phyloP scores from a whole-genome alignment of 2,797 vertebrate species.

The Molossus alvarezi region DNA sequence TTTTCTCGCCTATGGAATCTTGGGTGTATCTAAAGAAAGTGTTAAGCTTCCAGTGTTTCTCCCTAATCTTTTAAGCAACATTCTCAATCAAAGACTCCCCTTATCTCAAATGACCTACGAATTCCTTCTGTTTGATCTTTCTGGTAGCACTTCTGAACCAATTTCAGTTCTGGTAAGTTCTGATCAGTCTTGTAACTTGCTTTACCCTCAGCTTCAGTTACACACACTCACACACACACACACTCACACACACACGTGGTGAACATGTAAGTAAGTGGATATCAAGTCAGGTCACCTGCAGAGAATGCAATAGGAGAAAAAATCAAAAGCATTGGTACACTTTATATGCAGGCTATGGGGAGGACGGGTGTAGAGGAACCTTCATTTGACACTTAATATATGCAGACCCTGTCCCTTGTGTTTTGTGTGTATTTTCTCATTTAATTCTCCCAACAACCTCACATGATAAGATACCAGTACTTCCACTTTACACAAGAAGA shows the following conservation, averaged over 20 bases:
- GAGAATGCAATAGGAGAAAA: neutral
- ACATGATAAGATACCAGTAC: neutral
- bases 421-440: neutral
- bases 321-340: neutral
- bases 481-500: neutral
- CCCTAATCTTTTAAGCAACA: neutral
- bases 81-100: constrained; percentile 14
- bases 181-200: neutral
- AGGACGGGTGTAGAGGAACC: neutral
- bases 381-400: neutral
- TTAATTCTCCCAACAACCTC: neutral
- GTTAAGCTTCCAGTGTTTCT: neutral
- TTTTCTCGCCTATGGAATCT: neutral
- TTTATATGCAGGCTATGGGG: neutral
- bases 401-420: neutral
- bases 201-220: neutral
- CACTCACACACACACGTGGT: neutral
- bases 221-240: neutral
- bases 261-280: neutral
- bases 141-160: neutral
- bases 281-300: neutral
- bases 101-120: neutral
- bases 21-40: neutral
- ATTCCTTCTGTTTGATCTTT: constrained; percentile 48
- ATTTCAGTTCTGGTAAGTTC: constrained; percentile 25